Conservation (phyloP, 2,797 vertebrate genomes). For the Phataginus tricuspis region DNA sequence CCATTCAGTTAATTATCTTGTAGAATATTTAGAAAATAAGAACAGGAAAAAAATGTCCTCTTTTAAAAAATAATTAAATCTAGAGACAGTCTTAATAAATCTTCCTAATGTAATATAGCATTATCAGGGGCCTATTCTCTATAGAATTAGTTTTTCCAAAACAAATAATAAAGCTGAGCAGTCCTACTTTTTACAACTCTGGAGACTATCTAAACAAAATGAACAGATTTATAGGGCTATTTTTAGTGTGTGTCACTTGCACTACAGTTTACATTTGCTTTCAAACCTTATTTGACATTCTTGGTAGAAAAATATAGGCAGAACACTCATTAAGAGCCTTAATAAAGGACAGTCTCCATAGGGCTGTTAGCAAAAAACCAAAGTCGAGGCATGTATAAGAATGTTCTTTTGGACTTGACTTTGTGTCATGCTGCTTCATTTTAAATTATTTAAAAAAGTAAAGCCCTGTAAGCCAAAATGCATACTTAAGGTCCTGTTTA, state of each 20-base stretch:
- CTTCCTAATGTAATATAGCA: constrained; percentile 70
- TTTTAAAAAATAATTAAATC: constrained; percentile 62
- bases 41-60: constrained; percentile 3
- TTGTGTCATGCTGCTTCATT: constrained; percentile 40
- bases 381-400: not conserved
- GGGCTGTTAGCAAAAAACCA: constrained; percentile 80
- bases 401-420: constrained; percentile 65
- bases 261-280: constrained; percentile 84
- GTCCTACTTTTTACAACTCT: constrained; percentile 84
- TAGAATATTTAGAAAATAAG: constrained; percentile 38
- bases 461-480: constrained; percentile 54
- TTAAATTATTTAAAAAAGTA: constrained; percentile 52
- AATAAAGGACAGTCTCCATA: constrained; percentile 87
- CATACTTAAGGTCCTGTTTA: constrained; percentile 62
- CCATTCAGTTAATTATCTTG: constrained; percentile 5
- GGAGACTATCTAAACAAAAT: constrained; percentile 86
- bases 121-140: constrained; percentile 79
- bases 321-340: constrained; percentile 88
- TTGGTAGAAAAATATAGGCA: constrained; percentile 83
- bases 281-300: constrained; percentile 85
- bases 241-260: constrained; percentile 85
- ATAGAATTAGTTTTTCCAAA: constrained; percentile 84
- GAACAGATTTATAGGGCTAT: constrained; percentile 85
- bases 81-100: constrained; percentile 73
- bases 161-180: constrained; percentile 83